Evolutionary conservation across 2,888 invertebrate species (phyloP).

Genomic region (Ligdia adustata): DNA sequence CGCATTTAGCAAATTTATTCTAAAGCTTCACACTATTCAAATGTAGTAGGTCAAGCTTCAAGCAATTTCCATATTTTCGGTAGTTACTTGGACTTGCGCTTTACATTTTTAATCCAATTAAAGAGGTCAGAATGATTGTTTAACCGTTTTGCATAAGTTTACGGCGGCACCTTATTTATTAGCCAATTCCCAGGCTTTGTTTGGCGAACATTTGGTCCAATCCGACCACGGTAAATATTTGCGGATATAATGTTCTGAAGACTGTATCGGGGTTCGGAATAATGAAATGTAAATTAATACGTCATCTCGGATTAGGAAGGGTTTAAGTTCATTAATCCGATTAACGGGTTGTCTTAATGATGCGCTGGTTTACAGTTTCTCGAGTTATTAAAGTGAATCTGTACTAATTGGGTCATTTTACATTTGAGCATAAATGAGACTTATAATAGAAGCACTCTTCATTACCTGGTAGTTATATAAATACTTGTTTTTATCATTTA

Average conservation of each 20-base stretch:
- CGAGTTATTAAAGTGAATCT: conserved; percentile 27
- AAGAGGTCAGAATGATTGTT: background rate
- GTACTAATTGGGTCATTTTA: conserved; percentile 44
- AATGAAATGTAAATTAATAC: conserved; percentile 69
- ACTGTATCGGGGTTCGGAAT: conserved; percentile 39
- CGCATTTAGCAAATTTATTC: no score
- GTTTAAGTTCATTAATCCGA: conserved; percentile 57
- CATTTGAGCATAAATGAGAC: background rate
- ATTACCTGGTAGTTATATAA: no score
- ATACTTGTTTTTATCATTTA: no score
- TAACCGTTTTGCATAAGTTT: conserved; percentile 21
- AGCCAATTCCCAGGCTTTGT: conserved; percentile 12
- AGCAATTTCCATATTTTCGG: no score
- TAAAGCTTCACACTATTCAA: no score
- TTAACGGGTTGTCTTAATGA: conserved; percentile 51
- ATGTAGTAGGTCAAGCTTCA: no score
- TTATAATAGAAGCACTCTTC: no score
- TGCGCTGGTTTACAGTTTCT: conserved; percentile 39
- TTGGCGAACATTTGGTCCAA: conserved; percentile 22
- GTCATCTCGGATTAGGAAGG: conserved; percentile 57
- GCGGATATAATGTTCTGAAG: conserved; percentile 26
- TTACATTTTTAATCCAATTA: background rate
- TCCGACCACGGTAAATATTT: conserved; percentile 25
- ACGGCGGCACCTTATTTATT: conserved; percentile 18
- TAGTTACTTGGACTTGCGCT: no score